These are phyloP conservation scores for Venustoraphidia nigricollis DNA, from an alignment of 2,888 invertebrate genomes.

Conservation along the genomic window DNA sequence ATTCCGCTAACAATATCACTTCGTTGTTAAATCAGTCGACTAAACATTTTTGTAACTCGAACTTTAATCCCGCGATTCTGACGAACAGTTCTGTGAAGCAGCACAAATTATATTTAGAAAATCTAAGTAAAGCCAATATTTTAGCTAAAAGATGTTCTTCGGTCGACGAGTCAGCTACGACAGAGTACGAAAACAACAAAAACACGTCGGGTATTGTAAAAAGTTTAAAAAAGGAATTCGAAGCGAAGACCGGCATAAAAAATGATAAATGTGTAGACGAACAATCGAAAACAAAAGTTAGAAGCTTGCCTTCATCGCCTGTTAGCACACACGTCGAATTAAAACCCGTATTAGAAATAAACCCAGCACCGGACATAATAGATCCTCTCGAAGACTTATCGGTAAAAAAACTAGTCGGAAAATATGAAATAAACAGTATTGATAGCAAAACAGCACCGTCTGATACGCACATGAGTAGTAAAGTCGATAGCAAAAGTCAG, in stretches of 20 bases:
- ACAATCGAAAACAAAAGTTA: constrained; percentile 25
- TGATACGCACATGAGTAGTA: constrained; percentile 2
- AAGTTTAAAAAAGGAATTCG: constrained; percentile 77
- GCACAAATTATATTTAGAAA: constrained; percentile 34
- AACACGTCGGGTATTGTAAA: constrained; percentile 54
- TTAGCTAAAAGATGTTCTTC: constrained; percentile 21
- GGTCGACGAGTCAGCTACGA: constrained; percentile 24
- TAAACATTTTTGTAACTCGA: too few species aligned
- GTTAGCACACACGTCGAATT: constrained; percentile 36
- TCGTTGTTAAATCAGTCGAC: too few species aligned
- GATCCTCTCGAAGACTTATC: constrained; percentile 43
- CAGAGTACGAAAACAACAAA: constrained; percentile 18
- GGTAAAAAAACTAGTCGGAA: constrained; percentile 59
- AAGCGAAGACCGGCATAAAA: constrained; percentile 48
- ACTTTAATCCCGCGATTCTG: too few species aligned
- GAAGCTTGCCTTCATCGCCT: constrained; percentile 46
- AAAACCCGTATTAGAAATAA: constrained; percentile 14
- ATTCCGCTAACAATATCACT: too few species aligned
- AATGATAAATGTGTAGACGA: constrained; percentile 16
- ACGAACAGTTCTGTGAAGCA: constrained; percentile 25
- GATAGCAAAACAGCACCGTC: constrained; percentile 2
- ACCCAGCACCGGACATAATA: constrained; percentile 12
- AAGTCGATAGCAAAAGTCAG: constrained; percentile 11
- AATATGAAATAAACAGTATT: constrained; percentile 44
- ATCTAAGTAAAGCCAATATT: constrained; percentile 24